These are phyloP conservation scores for Barnardius zonarius DNA, from an alignment of 2,113 vertebrate species.

Conservation along the genomic window DNA sequence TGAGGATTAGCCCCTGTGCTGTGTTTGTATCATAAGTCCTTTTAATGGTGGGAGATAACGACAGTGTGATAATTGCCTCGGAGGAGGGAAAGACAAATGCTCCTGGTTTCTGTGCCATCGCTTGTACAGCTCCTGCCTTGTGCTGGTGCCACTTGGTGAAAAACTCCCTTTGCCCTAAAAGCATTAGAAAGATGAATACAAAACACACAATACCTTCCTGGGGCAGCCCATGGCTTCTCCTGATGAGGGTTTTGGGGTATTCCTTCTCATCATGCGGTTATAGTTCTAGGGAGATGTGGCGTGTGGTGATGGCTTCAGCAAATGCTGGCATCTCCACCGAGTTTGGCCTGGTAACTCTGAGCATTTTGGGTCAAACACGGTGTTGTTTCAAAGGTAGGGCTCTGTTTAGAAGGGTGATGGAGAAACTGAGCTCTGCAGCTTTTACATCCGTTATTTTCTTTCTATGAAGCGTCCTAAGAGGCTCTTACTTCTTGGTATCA, in stretches of 20 bases:
- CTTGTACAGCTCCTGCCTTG: background rate
- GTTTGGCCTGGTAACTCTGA: background rate
- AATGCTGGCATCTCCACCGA: background rate
- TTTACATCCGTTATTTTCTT: background rate
- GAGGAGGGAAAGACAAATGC: background rate
- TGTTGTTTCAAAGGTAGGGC: background rate
- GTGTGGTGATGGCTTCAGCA: background rate
- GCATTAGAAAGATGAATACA: accelerated
- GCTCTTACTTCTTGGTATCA: background rate
- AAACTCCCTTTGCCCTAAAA: background rate
- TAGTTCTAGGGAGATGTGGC: background rate
- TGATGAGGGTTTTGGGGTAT: accelerated
- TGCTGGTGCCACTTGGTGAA: accelerated
- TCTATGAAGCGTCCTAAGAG: background rate
- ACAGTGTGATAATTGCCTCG: background rate
- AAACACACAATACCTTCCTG: accelerated
- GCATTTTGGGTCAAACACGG: accelerated
- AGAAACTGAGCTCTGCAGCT: background rate
- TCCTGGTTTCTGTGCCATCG: background rate
- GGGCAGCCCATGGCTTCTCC: background rate
- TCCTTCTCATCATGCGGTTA: accelerated
- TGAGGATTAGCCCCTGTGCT: background rate
- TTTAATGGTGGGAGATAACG: background rate
- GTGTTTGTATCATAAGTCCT: background rate
- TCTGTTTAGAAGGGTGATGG: no score